Evolutionary conservation across 2,113 vertebrate genomes (phyloP).

Genomic region (Phaethon lepturus): DNA sequence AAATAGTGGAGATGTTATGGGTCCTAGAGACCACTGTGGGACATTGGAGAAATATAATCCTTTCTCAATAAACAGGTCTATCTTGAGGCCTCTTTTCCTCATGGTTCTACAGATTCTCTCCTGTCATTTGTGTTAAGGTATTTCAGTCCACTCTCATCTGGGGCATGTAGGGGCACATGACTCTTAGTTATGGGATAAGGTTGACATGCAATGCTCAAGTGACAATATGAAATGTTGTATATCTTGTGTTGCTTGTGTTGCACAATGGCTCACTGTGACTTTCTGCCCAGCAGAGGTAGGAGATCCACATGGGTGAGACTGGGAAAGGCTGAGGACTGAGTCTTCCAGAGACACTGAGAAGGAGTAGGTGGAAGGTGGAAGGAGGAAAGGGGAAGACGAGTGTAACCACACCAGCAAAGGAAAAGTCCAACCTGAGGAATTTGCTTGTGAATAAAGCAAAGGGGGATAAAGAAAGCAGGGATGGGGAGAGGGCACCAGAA

Average conservation of each 20-base stretch:
- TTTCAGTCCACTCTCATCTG: neutral
- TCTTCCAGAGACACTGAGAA: neutral
- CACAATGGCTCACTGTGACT: neutral
- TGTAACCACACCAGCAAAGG: neutral
- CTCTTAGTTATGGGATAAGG: neutral
- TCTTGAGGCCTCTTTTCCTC: neutral
- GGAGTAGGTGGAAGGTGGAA: neutral
- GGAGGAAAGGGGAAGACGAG: neutral
- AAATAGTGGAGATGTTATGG: neutral
- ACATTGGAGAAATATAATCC: neutral
- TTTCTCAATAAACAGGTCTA: neutral
- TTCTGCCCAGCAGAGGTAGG: neutral
- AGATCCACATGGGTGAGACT: neutral
- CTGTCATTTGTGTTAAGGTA: neutral
- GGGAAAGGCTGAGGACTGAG: neutral
- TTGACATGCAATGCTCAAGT: neutral
- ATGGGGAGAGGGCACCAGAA: neutral
- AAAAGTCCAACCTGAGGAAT: neutral
- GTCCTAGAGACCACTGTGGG: neutral
- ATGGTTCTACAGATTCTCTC: neutral
- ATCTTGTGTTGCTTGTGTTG: neutral
- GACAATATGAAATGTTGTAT: neutral
- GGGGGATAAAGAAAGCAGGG: neutral
- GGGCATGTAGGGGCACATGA: neutral
- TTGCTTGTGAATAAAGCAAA: neutral